phyloP scores from a whole-genome alignment of 2,113 vertebrate species.

The Meleagris gallopavo region DNA sequence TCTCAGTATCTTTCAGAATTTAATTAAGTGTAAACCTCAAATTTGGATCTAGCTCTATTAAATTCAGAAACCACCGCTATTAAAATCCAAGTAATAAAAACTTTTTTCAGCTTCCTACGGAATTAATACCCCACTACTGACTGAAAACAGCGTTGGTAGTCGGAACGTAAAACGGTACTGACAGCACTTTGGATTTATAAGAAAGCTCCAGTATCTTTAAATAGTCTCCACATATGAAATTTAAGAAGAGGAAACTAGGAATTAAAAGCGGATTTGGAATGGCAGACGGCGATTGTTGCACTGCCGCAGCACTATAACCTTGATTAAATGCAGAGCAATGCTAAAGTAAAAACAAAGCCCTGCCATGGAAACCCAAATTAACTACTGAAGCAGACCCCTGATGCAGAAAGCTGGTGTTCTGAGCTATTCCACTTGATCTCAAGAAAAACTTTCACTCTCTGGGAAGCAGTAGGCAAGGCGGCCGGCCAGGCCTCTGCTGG shows the following conservation, averaged over 20 bases:
- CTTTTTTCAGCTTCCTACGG: slow-evolving; percentile 45
- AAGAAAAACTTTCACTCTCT: slow-evolving; percentile 1
- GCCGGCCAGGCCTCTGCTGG: rapidly evolving
- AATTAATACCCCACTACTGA: slow-evolving; percentile 38
- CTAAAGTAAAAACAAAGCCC: slow-evolving; percentile 70
- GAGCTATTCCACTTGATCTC: background rate
- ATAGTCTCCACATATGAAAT: slow-evolving; percentile 61
- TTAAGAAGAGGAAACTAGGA: slow-evolving; percentile 67
- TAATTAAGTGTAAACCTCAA: slow-evolving; percentile 62
- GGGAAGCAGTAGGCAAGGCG: background rate
- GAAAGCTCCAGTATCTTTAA: slow-evolving; percentile 44
- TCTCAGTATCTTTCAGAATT: slow-evolving; percentile 34
- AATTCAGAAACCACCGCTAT: slow-evolving; percentile 73
- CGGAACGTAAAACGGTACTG: slow-evolving; percentile 34
- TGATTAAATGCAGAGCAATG: slow-evolving; percentile 70
- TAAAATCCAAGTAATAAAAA: slow-evolving; percentile 74
- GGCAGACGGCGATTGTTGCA: slow-evolving; percentile 52
- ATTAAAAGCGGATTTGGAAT: slow-evolving; percentile 71
- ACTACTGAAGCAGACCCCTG: slow-evolving; percentile 48
- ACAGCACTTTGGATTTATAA: slow-evolving; percentile 64
- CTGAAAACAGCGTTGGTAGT: slow-evolving; percentile 28
- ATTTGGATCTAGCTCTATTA: slow-evolving; percentile 49
- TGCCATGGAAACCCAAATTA: slow-evolving; percentile 64
- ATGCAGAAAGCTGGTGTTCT: slow-evolving; percentile 3
- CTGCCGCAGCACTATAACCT: slow-evolving; percentile 50